phyloP scores from a whole-genome alignment of 2,113 vertebrate genomes.

The Pseudonaja textilis region DNA sequence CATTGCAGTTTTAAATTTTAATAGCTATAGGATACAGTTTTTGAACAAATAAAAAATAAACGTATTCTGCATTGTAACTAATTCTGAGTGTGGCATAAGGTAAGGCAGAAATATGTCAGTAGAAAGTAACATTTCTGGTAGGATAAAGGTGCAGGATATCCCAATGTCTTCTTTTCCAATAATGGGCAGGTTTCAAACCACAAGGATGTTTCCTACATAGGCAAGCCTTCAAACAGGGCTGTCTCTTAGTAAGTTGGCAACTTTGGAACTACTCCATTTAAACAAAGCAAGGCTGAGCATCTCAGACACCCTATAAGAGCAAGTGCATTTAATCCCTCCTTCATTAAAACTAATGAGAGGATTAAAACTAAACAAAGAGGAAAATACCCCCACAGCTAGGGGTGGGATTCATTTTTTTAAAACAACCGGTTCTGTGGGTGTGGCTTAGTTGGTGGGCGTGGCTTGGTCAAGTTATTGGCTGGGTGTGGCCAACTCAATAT shows the following conservation, averaged over 20 bases:
- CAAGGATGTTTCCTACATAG: neutral
- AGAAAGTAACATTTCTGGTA: neutral
- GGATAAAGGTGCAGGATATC: neutral
- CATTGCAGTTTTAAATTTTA: neutral
- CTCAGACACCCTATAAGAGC: neutral
- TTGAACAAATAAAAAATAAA: neutral
- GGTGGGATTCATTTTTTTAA: too few species aligned
- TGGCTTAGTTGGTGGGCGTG: too few species aligned
- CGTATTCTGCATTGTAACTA: neutral
- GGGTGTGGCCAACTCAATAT: too few species aligned
- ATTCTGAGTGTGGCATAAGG: neutral
- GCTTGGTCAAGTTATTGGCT: too few species aligned
- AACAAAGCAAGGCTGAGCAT: too few species aligned
- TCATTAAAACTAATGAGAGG: too few species aligned
- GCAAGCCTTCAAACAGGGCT: too few species aligned
- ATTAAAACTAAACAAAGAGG: too few species aligned
- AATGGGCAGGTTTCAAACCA: neutral
- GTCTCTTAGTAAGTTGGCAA: neutral
- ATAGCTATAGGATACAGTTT: neutral
- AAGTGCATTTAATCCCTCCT: neutral
- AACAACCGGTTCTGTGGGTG: too few species aligned
- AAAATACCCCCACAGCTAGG: too few species aligned
- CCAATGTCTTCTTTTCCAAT: neutral
- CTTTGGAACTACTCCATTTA: too few species aligned
- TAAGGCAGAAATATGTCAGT: neutral